Percentiles rank a stretch among this genome's conserved stretches.
Evolutionary conservation across 1,140 invertebrate species (phyloP).

Genomic region (Rhagoletis zephyria): DNA sequence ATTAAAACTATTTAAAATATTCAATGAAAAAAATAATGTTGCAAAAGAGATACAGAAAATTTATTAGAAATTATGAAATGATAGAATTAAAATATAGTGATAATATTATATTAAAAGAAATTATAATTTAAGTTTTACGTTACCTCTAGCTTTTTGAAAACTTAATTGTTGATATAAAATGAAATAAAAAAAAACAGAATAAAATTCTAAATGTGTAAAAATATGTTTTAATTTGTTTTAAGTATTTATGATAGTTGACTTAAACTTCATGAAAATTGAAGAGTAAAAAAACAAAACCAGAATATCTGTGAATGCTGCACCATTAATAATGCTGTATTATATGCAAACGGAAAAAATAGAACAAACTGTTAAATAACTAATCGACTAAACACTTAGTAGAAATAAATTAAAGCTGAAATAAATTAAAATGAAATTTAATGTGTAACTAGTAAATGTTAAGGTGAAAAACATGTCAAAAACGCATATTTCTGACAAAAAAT

Average conservation of each 20-base stretch:
- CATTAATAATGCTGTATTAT: slow-evolving; percentile 23
- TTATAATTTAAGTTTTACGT: slow-evolving; percentile 22
- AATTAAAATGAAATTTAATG: slow-evolving; percentile 40
- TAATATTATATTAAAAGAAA: slow-evolving; percentile 4
- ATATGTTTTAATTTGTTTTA: slow-evolving; percentile 38
- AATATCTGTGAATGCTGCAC: slow-evolving; percentile 45
- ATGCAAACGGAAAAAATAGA: slow-evolving; percentile 11
- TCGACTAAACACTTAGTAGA: background rate
- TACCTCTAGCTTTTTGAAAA: slow-evolving; percentile 23
- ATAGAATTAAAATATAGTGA: slow-evolving; percentile 29
- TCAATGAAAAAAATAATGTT: background rate
- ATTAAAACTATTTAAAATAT: background rate
- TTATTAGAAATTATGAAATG: slow-evolving; percentile 9
- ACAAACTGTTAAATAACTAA: slow-evolving; percentile 28
- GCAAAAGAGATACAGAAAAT: background rate
- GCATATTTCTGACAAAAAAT: background rate
- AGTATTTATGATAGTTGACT: slow-evolving; percentile 2
- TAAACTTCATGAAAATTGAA: slow-evolving; percentile 7
- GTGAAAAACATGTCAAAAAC: slow-evolving; percentile 1
- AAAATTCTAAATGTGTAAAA: slow-evolving; percentile 40
- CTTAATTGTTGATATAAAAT: slow-evolving; percentile 4
- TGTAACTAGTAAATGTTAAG: slow-evolving; percentile 29
- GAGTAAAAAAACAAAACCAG: background rate
- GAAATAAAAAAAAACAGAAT: background rate
- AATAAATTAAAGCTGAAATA: slow-evolving; percentile 13